A percentile compares a stretch with the other conserved stretches of the same genome.
phyloP scores from a whole-genome alignment of 2,888 invertebrate genomes.

The Polydrusus pterygomalis region DNA sequence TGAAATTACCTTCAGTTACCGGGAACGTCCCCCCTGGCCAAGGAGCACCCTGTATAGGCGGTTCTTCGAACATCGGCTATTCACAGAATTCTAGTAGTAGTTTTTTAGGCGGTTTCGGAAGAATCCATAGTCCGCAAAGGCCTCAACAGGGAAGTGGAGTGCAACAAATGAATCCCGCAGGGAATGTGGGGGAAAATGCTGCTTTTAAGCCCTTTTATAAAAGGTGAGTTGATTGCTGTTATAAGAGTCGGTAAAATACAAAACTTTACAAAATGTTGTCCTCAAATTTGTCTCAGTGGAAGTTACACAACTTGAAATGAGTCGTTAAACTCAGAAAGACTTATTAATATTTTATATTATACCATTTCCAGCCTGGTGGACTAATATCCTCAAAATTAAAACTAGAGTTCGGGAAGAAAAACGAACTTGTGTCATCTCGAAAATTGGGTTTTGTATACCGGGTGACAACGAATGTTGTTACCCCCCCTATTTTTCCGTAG shows the following conservation, averaged over 20 bases:
- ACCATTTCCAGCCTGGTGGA: too few species aligned
- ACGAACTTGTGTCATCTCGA: too few species aligned
- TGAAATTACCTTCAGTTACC: slow-evolving; percentile 90
- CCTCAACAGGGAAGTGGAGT: slow-evolving; percentile 67
- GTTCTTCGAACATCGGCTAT: slow-evolving; percentile 75
- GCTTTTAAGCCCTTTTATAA: slow-evolving; percentile 94
- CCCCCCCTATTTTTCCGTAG: too few species aligned
- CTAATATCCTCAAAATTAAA: too few species aligned
- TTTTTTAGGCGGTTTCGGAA: slow-evolving; percentile 69
- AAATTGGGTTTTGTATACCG: too few species aligned
- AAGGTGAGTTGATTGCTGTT: slow-evolving; percentile 77
- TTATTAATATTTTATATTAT: too few species aligned
- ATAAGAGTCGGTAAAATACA: background rate
- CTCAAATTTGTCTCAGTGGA: too few species aligned
- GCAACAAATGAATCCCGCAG: slow-evolving; percentile 62
- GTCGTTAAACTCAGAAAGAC: too few species aligned
- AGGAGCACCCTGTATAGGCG: slow-evolving; percentile 73
- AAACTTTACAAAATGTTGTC: background rate
- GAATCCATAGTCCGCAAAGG: slow-evolving; percentile 71
- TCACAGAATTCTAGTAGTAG: slow-evolving; percentile 71
- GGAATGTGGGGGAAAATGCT: slow-evolving; percentile 74
- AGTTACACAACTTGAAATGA: too few species aligned
- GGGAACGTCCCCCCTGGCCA: slow-evolving; percentile 76
- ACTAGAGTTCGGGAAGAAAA: too few species aligned
- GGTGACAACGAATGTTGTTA: too few species aligned